Base-by-base conservation (phyloP, 2,888 invertebrate genomes). In the Drosophila borborema region DNA sequence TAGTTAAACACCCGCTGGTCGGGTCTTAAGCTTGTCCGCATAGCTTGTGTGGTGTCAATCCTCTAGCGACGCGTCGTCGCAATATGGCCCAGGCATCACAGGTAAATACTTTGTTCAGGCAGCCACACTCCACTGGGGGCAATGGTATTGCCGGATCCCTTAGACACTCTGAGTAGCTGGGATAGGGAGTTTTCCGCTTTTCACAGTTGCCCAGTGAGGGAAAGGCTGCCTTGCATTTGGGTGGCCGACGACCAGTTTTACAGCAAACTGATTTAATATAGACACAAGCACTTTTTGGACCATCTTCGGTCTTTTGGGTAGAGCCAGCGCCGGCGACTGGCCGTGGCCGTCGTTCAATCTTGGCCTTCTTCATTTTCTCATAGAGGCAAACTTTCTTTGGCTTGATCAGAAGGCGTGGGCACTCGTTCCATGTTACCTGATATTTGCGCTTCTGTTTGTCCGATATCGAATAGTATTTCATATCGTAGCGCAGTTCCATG, bases 351-450 rank as follows among this genome's bases (percentile, higher is more conserved):
- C 82, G 58, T 10, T 68, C 23, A 3, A 75, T 54, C 18, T 61
- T 63, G 14, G 81, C 77, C 0, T 67, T 53, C 12, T n/a, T 14
- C 1, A 64, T 53, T 4, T 59, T 56, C 7, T 74, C 74, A 14
- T 72, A 56, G 18, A 78, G 46, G 18, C 87, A 87, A 0, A 81
- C 61, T n/a, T 77, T 76, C 6, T 66, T 81, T 14, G 77, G 79
- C 0, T 78, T 74, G n/a, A 77, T 69, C 4, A 74, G 14, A 2
- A 81, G 46, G 0, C 73, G 45, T 0, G 90, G 86, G 31, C 86
- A 90, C 41, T 82, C 80, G 5, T 80, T 72, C 90, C 90, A 90
- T 6, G 90, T 90, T 9, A 84, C 78, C 54, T 89, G 90, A 56
- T 86, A 87, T 8, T 73, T 61, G 2, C 88, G 74, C 1, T 78